Evolutionary conservation across 1,140 invertebrate genomes (phyloP), one percentile per base, ranked within the genome.

Genomic region (Neoseiulus cucumeris): DNA sequence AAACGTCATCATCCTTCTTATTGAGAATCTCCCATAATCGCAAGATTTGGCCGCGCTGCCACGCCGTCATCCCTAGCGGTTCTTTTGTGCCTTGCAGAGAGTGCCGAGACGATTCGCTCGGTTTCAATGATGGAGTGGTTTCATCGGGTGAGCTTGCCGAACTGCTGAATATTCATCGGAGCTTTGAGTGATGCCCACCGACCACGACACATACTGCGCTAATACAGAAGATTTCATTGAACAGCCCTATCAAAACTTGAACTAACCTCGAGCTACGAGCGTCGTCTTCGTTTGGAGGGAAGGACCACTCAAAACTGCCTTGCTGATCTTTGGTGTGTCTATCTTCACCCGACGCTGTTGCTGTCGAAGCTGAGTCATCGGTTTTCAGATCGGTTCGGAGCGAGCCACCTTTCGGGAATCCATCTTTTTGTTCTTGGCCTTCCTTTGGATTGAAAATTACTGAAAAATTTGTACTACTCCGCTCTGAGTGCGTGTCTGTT

Each of bases 1-100:
- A 73, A 64, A 76, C 75, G 22, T 71, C 55, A 12, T 73, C 72
- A 42, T 78, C 75, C 66, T 64, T 66, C 42, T 70, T 71, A 39
- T 64, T 70, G 17, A 73, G 67, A 44, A 73, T 72, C 66, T 73
- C 71, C 7, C 71, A 65, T 22, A 73, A 64, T 9, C 69, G 66
- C 17, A 68, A 66, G 17, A 73, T 59, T 59, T 59, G 51, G 22
- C 51, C 33, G 64, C 30, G 33, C 51, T 47, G 44, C 66, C 17
- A 25, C 17, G 51, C 51, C 2, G 25, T 33, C 25, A 59, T 25
- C 51, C 51, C 51, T 25, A 25, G 2, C 14, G 51, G 14, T 25
- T 33, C 51, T 33, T 14, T 25, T 12, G 33, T 25, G 25, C 51
- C 22, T 39, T 59, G 51, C 51, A 20, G 22, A 14, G 25, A 25